These are phyloP conservation scores for Pseudorasbora parva DNA, from an alignment of 2,113 vertebrate species.

Conservation along the genomic window DNA sequence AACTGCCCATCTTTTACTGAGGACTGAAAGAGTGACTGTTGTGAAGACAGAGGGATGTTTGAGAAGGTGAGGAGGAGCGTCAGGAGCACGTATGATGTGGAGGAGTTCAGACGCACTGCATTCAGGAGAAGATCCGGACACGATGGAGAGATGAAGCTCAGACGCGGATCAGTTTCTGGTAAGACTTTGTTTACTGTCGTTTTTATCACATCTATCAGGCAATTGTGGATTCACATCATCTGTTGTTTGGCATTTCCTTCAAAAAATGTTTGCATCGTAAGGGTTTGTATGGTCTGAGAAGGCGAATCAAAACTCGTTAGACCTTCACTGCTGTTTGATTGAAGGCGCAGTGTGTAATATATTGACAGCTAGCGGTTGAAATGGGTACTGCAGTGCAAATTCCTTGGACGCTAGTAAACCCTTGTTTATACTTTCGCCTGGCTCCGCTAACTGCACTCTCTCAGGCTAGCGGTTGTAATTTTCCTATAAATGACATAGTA, in stretches of 20 bases:
- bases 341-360: not conserved
- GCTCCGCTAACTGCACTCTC: no score
- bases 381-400: no score
- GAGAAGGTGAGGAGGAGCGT: slow-evolving; percentile 68
- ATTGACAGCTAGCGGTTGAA: no score
- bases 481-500: no score
- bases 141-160: not conserved
- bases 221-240: no score
- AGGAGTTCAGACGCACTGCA: slow-evolving; percentile 68
- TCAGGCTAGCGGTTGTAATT: no score
- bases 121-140: slow-evolving; percentile 59
- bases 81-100: slow-evolving; percentile 55
- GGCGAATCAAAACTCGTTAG: not conserved
- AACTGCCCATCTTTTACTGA: no score
- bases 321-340: not conserved
- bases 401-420: no score
- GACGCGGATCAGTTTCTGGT: not conserved
- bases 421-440: no score
- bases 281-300: not conserved
- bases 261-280: not conserved
- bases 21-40: not conserved
- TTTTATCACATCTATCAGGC: not conserved
- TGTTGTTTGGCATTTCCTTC: not conserved
- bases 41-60: slow-evolving; percentile 60
- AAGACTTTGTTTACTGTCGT: not conserved